phyloP scores from a whole-genome alignment of 2,888 invertebrate genomes.

The Actias luna region DNA sequence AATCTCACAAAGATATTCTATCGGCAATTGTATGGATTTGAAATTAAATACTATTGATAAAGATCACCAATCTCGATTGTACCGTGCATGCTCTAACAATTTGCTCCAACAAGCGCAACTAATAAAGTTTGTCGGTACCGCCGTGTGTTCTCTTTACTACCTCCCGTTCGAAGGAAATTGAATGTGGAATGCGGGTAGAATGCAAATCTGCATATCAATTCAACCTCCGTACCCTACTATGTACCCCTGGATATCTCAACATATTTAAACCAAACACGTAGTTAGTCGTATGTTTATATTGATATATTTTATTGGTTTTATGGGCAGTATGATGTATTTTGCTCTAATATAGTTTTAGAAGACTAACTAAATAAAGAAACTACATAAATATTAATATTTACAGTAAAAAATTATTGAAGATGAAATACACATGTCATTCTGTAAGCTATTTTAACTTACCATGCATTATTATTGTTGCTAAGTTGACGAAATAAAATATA shows the following conservation, averaged over 20 bases:
- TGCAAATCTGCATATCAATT: slow-evolving; percentile 48
- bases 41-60: background rate
- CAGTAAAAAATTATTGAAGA: too few species aligned
- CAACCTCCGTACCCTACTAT: slow-evolving; percentile 5
- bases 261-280: background rate
- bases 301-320: background rate
- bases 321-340: background rate
- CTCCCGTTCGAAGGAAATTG: slow-evolving; percentile 55
- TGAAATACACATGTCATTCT: too few species aligned
- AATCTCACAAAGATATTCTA: background rate
- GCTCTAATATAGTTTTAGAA: too few species aligned
- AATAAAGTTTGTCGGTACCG: slow-evolving; percentile 52
- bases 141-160: slow-evolving; percentile 50
- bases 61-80: slow-evolving; percentile 4
- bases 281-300: too few species aligned
- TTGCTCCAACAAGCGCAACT: slow-evolving; percentile 46
- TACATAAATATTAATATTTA: too few species aligned
- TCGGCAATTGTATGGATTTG: background rate
- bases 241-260: background rate
- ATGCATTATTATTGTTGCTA: too few species aligned
- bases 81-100: slow-evolving; percentile 27
- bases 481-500: too few species aligned
- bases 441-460: too few species aligned
- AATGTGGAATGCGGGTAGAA: slow-evolving; percentile 59
- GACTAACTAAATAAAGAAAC: too few species aligned